phyloP scores from a whole-genome alignment of 1,140 invertebrate genomes.

The Megalopta genalis region DNA sequence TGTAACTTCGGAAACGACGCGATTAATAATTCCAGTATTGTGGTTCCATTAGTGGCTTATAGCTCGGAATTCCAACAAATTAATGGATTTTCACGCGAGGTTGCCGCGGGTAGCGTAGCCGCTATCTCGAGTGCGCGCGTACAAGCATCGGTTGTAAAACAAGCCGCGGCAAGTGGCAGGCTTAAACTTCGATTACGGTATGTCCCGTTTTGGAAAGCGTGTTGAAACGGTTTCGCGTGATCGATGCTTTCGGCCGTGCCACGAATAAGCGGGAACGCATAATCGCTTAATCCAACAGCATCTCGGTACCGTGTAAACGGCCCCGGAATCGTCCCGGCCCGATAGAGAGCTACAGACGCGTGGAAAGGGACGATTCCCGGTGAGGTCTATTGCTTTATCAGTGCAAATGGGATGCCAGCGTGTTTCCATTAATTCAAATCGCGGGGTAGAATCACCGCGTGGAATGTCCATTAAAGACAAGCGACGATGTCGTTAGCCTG shows the following conservation, averaged over 20 bases:
- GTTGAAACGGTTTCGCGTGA: constrained; percentile 27
- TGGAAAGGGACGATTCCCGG: constrained; percentile 5
- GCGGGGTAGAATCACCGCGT: constrained; percentile 56
- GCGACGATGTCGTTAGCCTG: constrained; percentile 60
- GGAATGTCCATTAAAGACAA: constrained; percentile 64
- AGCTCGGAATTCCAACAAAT: not conserved
- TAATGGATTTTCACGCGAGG: not conserved
- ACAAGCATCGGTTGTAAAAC: not conserved
- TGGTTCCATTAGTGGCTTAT: too few species aligned
- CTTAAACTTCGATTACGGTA: not conserved
- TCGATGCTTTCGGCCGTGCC: constrained; percentile 33
- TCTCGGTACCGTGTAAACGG: constrained; percentile 46
- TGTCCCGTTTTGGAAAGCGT: constrained; percentile 2
- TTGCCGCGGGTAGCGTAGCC: not conserved
- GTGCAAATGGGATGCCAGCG: constrained; percentile 59
- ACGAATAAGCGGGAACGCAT: constrained; percentile 37
- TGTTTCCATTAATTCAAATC: constrained; percentile 67
- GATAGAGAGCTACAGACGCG: constrained; percentile 35
- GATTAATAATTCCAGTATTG: too few species aligned
- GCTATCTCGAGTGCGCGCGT: not conserved
- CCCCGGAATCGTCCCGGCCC: constrained; percentile 31
- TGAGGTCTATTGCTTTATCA: constrained; percentile 59
- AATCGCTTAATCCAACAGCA: constrained; percentile 58
- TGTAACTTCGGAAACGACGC: too few species aligned
- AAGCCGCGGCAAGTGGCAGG: not conserved